phyloP scores from a whole-genome alignment of 2,797 vertebrate species.

The Balearica regulorum region DNA sequence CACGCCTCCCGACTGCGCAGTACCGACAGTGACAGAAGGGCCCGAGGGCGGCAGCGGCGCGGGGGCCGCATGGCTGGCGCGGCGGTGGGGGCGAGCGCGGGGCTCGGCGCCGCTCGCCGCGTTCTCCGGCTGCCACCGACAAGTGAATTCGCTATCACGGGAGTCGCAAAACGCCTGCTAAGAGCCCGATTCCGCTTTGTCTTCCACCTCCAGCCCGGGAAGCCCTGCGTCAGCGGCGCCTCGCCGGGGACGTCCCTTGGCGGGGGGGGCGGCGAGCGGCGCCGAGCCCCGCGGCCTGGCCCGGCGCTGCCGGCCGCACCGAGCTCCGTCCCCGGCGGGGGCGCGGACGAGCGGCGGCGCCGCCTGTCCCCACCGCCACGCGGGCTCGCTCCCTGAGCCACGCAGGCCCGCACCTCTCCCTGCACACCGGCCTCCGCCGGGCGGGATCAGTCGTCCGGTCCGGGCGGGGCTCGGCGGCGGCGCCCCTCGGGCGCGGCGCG shows the following conservation, averaged over 20 bases:
- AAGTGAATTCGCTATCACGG: fast-evolving
- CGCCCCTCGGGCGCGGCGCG: background rate
- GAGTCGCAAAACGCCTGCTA: background rate
- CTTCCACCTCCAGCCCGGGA: background rate
- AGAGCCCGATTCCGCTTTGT: background rate
- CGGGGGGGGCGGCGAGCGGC: background rate
- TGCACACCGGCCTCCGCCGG: background rate
- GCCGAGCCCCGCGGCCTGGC: background rate
- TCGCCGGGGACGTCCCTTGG: background rate
- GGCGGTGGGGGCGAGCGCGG: background rate
- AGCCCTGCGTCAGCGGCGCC: background rate
- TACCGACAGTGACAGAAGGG: background rate
- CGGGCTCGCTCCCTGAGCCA: background rate
- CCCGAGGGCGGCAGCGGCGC: background rate
- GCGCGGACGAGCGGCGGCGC: background rate
- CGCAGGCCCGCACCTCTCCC: background rate
- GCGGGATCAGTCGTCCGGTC: background rate
- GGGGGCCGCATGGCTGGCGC: background rate
- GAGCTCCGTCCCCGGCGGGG: background rate
- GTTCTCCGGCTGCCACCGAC: fast-evolving
- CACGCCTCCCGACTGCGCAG: fast-evolving
- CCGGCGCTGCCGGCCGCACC: background rate
- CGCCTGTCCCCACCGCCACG: background rate
- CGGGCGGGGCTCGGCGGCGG: background rate
- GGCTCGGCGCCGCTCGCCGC: background rate